Conservation (phyloP, 2,888 invertebrate genomes). For the Drosophila paramelanica region DNA sequence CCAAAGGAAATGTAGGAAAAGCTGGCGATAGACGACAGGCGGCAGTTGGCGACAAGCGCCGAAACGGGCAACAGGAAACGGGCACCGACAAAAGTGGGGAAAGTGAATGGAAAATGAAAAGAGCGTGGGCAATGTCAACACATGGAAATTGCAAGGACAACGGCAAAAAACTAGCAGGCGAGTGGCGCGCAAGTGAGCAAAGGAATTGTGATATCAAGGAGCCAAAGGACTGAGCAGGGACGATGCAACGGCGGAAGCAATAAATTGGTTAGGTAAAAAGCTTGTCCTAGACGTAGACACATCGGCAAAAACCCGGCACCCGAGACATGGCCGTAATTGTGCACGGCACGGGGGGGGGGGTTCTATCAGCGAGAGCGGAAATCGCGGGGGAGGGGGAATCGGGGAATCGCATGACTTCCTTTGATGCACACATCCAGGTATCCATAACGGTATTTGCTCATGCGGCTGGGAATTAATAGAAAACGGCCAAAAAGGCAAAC, state of each 20-base stretch:
- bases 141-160: conserved; percentile 76
- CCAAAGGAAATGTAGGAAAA: conserved; percentile 2
- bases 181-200: conserved; percentile 4
- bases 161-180: conserved; percentile 48
- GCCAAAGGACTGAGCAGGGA: conserved; percentile 2
- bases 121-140: conserved; percentile 70
- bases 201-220: conserved; percentile 3
- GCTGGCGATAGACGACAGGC: conserved; percentile 33
- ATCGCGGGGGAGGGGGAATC: not conserved
- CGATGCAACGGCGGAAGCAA: conserved; percentile 63
- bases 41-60: conserved; percentile 21
- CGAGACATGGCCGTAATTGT: conserved; percentile 67
- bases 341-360: not conserved
- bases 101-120: conserved; percentile 33
- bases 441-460: conserved; percentile 48
- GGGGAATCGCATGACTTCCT: conserved; percentile 16
- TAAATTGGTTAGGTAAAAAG: conserved; percentile 78
- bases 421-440: conserved; percentile 34
- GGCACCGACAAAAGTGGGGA: conserved; percentile 48
- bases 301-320: conserved; percentile 56
- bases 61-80: conserved; percentile 43
- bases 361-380: too few relatives aligned
- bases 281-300: conserved; percentile 73
- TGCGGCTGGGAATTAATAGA: conserved; percentile 60
- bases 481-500: conserved; percentile 28